A percentile compares a stretch with the other conserved stretches of the same genome.
These are phyloP conservation scores for Eriocheir sinensis DNA, from an alignment of 1,140 invertebrate genomes.

Conservation along the genomic window DNA sequence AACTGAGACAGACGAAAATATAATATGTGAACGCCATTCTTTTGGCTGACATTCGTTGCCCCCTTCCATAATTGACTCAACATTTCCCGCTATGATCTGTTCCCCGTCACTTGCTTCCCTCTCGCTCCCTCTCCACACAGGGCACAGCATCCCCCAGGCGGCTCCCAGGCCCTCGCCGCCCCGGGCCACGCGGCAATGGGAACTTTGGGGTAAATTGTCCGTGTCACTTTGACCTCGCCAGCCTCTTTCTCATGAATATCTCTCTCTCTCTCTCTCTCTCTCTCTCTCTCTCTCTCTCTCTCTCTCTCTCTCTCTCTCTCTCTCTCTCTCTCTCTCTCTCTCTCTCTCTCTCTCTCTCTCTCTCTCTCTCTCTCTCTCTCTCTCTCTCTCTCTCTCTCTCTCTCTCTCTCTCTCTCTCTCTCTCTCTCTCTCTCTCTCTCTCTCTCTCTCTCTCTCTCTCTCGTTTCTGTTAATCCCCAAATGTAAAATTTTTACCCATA, in stretches of 20 bases:
- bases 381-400: not conserved
- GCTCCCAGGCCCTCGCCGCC: conserved; percentile 36
- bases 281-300: conserved; percentile 34
- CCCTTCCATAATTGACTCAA: not conserved
- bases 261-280: conserved; percentile 19
- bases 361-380: not conserved
- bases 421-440: too few species aligned
- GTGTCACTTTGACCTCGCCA: conserved; percentile 63
- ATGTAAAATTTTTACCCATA: not conserved
- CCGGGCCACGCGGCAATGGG: conserved; percentile 31
- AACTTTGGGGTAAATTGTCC: conserved; percentile 65
- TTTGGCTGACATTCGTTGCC: not conserved
- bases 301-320: not conserved
- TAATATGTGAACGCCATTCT: not conserved
- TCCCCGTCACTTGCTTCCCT: not conserved
- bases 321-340: conserved; percentile 28
- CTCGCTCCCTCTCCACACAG: conserved; percentile 37
- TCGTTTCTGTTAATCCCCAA: not conserved
- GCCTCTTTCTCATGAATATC: conserved; percentile 38
- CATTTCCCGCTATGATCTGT: not conserved
- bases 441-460: not conserved
- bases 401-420: not conserved
- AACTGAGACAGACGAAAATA: not conserved
- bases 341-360: not conserved
- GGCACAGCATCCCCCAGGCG: not conserved